Base-by-base conservation (phyloP, 2,888 invertebrate species). In the Caenorhabditis sp. region DNA sequence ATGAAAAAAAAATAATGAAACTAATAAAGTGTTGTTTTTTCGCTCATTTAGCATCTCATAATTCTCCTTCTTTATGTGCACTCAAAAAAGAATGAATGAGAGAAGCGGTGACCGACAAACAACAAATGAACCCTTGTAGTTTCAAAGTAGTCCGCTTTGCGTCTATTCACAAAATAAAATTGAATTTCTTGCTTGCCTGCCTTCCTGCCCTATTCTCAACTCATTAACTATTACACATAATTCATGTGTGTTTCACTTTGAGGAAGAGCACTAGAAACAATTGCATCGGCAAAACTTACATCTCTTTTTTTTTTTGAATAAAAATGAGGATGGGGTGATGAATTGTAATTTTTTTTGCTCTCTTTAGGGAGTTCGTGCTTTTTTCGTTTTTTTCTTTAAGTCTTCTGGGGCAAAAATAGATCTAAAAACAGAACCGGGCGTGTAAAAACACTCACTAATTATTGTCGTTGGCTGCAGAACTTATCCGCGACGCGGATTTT, bases 211-310 rank as follows among this genome's bases (percentile, higher is more conserved):
- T 31, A 31, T 31, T 31, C 31, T 31, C 31, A 31, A 31, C 31
- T 43, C 43, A 43, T 43, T 43, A 43, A 43, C 43, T 43, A 43
- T 43, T 43, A 43, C 43, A 43, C 43, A 43, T 43, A 31, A 31
- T 31, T 31, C 31, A 31, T 31, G 31, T 31, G 31, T 31, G 31
- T 31, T 31, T 31, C 31, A 31, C 31, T 31, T 31, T 31, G 31
- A 31, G 43, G 43, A 43, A 43, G 43, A 43, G 43, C 43, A 43
- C 43, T 43, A 43, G 43, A 43, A 43, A 43, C 43, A 43, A 43
- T 43, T 17, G 43, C 43, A 43, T 31, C 31, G 43, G 43, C 43
- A 43, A 43, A 43, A 43, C 31, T 31, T 31, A 31, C 12, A 43
- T 17, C 43, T 43, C n/a, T n/a, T n/a, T 43, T 43, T 17, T 43